phyloP scores from a whole-genome alignment of 2,113 vertebrate species.

The Catharus fuscescens region DNA sequence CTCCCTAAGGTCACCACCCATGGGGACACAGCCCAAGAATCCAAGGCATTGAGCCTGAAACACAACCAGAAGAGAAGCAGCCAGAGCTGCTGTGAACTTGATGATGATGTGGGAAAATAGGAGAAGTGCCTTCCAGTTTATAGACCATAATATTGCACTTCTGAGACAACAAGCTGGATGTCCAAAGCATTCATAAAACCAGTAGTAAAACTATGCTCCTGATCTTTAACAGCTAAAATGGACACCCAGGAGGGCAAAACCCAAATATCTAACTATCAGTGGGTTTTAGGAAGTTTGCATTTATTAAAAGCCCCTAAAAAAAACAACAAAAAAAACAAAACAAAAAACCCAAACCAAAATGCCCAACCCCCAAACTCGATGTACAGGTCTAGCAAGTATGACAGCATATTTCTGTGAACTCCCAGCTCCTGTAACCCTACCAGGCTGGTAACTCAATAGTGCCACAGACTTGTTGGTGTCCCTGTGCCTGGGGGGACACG shows the following conservation, averaged over 20 bases:
- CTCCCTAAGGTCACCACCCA: not conserved
- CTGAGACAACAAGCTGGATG: not conserved
- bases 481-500: not conserved
- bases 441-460: not conserved
- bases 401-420: constrained; percentile 59
- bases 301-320: constrained; percentile 10
- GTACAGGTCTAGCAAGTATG: constrained; percentile 52
- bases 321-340: not conserved
- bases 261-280: not conserved
- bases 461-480: not conserved
- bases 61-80: not conserved
- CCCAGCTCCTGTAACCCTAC: constrained; percentile 51
- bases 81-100: not conserved
- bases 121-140: not conserved
- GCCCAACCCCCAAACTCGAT: constrained; percentile 34
- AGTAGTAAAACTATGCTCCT: not conserved
- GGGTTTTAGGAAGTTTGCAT: not conserved
- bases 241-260: not conserved
- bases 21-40: not conserved
- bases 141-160: not conserved
- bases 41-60: not conserved
- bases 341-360: not conserved
- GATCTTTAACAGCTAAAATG: not conserved
- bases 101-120: not conserved
- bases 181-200: not conserved